Evolutionary conservation across 2,888 invertebrate genomes (phyloP), one percentile per base, ranked within the genome.

Genomic region (Epicampocera succincta): DNA sequence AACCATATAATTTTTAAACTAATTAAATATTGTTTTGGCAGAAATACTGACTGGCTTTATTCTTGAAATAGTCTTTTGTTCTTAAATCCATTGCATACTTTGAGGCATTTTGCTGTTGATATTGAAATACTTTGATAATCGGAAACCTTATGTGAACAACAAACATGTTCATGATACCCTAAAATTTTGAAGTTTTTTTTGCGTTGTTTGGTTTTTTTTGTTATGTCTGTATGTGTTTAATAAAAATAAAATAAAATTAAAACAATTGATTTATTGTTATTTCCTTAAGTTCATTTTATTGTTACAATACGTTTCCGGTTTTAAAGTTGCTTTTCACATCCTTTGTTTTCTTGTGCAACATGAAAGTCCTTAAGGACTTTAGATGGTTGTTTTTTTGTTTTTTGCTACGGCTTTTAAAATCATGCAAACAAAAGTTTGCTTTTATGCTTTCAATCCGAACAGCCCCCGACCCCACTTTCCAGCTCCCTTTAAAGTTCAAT

Each of bases 251-350:
- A 50, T 42, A 52, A 52, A 15, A 25, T 46, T 58, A 50, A 69
- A 69, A 68, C 75, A 80, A 80, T 80, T 80, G 80, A 80, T 80
- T 80, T 80, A 80, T 80, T 69, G 63, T 69, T 71, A 65, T 69
- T 65, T 80, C 80, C 80, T 58, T 56, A 69, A 71, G 66, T 61
- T 68, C 66, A 66, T 61, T 73, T 79, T 68, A 60, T 33, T 71
- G 66, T 54, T 68, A 63, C 69, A 77, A 61, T 79, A 48, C 61
- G 48, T 73, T 69, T 79, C 73, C 79, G 79, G 61, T 44, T 79
- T 73, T 63, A 74, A 79, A 68, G 17, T 61, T 61, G 19, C 46
- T 33, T 65, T 52, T 21, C 44, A 52, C 42, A 9, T 33, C 65
- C 29, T 42, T 73, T 66, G 60, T 42, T 72, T 56, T 21, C n/a